Evolutionary conservation across 2,888 invertebrate genomes (phyloP), one percentile per base, ranked within the genome.

Genomic region (Aporophyla nigra): DNA sequence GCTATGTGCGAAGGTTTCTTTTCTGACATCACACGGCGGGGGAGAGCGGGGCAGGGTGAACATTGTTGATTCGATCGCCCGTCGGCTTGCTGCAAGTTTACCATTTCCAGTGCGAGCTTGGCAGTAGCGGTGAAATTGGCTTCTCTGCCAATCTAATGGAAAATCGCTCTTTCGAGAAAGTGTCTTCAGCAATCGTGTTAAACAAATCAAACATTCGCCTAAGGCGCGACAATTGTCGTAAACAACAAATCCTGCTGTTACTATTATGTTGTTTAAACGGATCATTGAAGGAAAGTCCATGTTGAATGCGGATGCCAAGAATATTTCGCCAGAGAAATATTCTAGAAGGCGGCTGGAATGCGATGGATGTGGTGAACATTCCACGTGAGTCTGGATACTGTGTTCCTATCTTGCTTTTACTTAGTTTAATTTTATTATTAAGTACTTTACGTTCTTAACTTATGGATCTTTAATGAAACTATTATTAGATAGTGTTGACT

Each of bases 241-340:
- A 97, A 90, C 96, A 96, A 91, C 96, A 96, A 91, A 96, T 97
- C 80, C 93, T 97, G 80, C 90, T 97, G 51, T 91, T 97, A 82
- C 92, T 97, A 96, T 93, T 97, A 97, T 97, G 97, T 93, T 97
- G 97, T 94, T 96, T 96, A 96, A 97, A 97, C 96, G 97, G 96
- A 93, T 97, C 96, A 92, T 97, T 94, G 95, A 96, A 96, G 93
- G 97, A 97, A 96, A 97, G 90, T 95, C 97, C 95, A 92, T 96
- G 96, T 94, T 97, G 96, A 97, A 96, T 87, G 90, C 92, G 73
- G 93, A 95, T 86, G 90, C 86, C 71, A 93, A 92, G 90, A 94
- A 89, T 78, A 94, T 92, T 90, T 84, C 90, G 83, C 90, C 91
- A 82, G 92, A 94, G 92, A 96, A 96, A 94, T 96, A 96, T 95